These are phyloP conservation scores for Ips nitidus DNA, from an alignment of 1,140 invertebrate genomes.

Conservation along the genomic window DNA sequence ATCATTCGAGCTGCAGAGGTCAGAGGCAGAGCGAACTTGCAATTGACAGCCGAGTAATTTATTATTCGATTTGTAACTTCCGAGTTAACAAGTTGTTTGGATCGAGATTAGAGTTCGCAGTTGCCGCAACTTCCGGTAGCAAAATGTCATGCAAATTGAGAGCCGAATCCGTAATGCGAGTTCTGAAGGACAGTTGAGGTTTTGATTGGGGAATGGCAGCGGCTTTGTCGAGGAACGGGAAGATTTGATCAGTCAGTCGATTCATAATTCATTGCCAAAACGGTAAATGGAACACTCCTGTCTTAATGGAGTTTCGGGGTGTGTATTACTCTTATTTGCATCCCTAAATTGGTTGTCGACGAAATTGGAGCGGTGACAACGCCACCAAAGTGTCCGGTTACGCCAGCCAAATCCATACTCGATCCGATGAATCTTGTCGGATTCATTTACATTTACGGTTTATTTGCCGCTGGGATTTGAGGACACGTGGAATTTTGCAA, in stretches of 20 bases:
- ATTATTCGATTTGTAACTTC: slow-evolving; percentile 32
- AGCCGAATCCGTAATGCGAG: slow-evolving; percentile 29
- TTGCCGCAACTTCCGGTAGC: slow-evolving; percentile 26
- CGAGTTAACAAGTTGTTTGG: slow-evolving; percentile 31
- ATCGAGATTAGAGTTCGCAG: slow-evolving; percentile 25
- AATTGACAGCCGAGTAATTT: slow-evolving; percentile 23
- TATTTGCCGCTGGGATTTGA: too few relatives aligned
- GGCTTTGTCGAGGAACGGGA: neutral
- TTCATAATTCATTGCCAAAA: slow-evolving; percentile 18
- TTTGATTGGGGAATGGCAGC: slow-evolving; percentile 2
- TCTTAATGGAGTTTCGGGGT: neutral
- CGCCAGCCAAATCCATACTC: too few relatives aligned
- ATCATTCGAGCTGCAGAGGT: neutral
- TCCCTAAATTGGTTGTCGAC: neutral
- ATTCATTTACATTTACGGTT: too few relatives aligned
- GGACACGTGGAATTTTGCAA: too few relatives aligned
- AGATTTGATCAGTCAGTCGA: neutral
- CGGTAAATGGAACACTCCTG: neutral
- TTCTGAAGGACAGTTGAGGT: slow-evolving; percentile 28
- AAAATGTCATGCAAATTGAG: slow-evolving; percentile 34
- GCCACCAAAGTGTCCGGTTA: neutral
- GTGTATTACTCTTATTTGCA: slow-evolving; percentile 4
- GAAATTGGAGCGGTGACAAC: neutral
- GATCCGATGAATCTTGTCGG: too few relatives aligned
- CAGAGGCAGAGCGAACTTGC: slow-evolving; percentile 3